These are phyloP conservation scores for Delichon dasypus DNA, from an alignment of 2,797 vertebrate species.

Conservation along the genomic window DNA sequence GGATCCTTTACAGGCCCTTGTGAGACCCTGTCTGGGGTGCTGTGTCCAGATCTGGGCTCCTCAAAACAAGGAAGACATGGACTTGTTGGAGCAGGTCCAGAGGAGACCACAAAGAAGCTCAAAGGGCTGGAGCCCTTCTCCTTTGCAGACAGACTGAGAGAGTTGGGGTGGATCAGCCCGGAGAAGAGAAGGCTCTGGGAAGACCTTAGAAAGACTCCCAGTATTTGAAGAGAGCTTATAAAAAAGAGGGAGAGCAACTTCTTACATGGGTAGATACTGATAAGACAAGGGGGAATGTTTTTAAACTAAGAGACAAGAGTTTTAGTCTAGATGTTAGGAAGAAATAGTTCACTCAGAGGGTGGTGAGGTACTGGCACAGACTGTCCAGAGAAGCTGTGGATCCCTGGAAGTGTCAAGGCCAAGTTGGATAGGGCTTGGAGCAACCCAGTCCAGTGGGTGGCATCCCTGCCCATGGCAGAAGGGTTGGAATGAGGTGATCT, in stretches of 20 bases:
- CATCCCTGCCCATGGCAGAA: neutral
- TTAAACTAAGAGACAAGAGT: neutral
- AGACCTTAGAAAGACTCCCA: neutral
- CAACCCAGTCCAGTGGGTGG: neutral
- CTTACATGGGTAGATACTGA: rapidly evolving
- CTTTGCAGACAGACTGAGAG: neutral
- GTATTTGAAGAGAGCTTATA: neutral
- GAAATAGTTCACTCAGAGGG: neutral
- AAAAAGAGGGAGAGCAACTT: neutral
- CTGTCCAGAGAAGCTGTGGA: neutral
- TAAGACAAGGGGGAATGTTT: neutral
- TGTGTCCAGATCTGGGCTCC: neutral
- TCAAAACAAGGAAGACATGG: neutral
- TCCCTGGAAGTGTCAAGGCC: neutral
- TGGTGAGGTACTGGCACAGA: neutral
- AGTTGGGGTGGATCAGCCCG: neutral
- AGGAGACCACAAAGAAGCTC: neutral
- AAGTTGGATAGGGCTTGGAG: neutral
- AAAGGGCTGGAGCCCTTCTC: neutral
- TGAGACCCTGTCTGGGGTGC: neutral
- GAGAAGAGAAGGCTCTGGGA: neutral
- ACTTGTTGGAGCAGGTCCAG: neutral
- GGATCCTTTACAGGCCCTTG: neutral
- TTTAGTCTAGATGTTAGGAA: neutral
- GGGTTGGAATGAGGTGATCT: neutral